phyloP scores from a whole-genome alignment of 37 sponge, comb jelly and placozoan genomes.

The Hormiphora californensis region DNA sequence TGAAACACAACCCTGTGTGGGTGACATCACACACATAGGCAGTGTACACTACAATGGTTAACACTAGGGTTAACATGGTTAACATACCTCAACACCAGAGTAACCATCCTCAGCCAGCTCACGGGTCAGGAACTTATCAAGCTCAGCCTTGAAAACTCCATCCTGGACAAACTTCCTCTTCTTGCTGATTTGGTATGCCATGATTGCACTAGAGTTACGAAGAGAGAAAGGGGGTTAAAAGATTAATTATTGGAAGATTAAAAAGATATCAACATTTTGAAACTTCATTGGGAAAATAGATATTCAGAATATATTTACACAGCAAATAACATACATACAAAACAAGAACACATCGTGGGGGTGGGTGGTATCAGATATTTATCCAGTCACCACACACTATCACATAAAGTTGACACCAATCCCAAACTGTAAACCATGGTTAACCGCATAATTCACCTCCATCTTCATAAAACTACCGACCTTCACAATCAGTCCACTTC shows the following conservation, averaged over 20 bases:
- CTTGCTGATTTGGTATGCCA: conserved; percentile 48
- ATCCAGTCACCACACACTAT: background rate
- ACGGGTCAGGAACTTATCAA: conserved; percentile 79
- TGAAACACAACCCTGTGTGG: too few species aligned
- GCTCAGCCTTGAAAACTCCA: conserved; percentile 95
- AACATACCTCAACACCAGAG: conserved; percentile 92
- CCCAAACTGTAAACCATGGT: conserved; percentile 44
- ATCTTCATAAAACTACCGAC: background rate
- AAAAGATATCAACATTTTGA: too few species aligned
- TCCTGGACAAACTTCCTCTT: conserved; percentile 88
- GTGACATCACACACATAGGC: too few species aligned
- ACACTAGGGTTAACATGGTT: too few species aligned
- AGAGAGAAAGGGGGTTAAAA: background rate
- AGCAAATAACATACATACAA: too few species aligned
- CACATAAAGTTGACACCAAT: conserved; percentile 44
- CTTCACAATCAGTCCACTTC: background rate
- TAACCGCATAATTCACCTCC: conserved; percentile 45
- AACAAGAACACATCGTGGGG: too few species aligned
- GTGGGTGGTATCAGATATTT: too few species aligned
- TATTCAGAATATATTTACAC: too few species aligned
- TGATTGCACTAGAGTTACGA: background rate
- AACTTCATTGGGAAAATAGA: too few species aligned
- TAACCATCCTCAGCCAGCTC: conserved; percentile 99
- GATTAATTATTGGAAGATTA: background rate
- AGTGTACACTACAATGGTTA: too few species aligned